Conservation (phyloP, 2,888 invertebrate species). For the Sylvicola cinctus region DNA sequence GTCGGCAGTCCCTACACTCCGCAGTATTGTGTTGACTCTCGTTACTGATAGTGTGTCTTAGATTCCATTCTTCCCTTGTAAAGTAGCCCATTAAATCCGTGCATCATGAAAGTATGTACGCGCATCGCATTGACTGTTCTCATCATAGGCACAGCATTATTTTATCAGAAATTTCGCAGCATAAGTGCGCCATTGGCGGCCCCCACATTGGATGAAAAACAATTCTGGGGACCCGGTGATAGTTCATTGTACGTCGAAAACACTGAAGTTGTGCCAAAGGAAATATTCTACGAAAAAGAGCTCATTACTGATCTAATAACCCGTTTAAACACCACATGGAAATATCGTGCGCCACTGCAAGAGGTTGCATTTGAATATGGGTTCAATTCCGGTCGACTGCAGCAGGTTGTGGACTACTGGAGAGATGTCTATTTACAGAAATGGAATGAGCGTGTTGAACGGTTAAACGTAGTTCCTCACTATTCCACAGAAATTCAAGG, state of each 20-base stretch:
- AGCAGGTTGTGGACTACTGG: slow-evolving; percentile 58
- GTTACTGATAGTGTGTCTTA: no score
- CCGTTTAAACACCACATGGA: slow-evolving; percentile 32
- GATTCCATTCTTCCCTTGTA: no score
- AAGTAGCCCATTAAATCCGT: no score
- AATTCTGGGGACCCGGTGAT: slow-evolving; percentile 23
- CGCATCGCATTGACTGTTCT: no score
- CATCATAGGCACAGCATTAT: slow-evolving; percentile 10
- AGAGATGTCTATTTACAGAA: slow-evolving; percentile 42
- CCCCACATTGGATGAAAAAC: slow-evolving; percentile 17
- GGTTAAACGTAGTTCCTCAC: slow-evolving; percentile 54
- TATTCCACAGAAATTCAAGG: slow-evolving; percentile 55
- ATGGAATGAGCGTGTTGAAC: slow-evolving; percentile 42
- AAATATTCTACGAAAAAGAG: slow-evolving; percentile 14
- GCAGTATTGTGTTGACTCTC: no score
- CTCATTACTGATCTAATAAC: slow-evolving; percentile 34
- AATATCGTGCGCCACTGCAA: slow-evolving; percentile 38
- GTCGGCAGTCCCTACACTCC: no score
- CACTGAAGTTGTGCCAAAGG: slow-evolving; percentile 3
- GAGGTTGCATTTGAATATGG: slow-evolving; percentile 58
- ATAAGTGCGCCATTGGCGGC: slow-evolving; percentile 14
- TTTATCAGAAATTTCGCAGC: slow-evolving; percentile 17
- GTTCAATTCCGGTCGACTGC: slow-evolving; percentile 47
- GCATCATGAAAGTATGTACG: no score
- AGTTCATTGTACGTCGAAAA: slow-evolving; percentile 17